Evolutionary conservation across 2,797 vertebrate genomes (phyloP).

Genomic region (Oceanodroma leucorhoa): DNA sequence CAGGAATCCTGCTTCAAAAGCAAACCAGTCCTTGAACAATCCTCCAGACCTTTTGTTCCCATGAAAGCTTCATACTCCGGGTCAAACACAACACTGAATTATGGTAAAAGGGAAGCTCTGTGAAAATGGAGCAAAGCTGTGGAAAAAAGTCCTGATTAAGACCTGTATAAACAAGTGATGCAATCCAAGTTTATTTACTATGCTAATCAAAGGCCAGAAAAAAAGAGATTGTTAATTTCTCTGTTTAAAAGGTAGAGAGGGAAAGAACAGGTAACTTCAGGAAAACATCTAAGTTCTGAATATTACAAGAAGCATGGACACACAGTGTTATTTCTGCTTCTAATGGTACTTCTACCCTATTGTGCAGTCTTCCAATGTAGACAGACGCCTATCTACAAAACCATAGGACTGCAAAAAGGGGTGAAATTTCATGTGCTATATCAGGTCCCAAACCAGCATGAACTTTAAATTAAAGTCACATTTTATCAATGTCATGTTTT

Average conservation of each 20-base stretch:
- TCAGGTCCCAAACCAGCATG: background rate
- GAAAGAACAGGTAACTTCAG: background rate
- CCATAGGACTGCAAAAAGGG: background rate
- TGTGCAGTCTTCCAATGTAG: background rate
- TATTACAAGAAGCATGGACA: accelerated
- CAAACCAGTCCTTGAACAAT: background rate
- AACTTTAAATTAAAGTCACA: background rate
- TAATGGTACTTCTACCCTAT: background rate
- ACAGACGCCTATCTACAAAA: background rate
- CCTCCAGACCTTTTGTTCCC: background rate
- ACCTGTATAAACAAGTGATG: background rate
- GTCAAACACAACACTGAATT: background rate
- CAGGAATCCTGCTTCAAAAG: constrained; percentile 14
- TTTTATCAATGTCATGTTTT: background rate
- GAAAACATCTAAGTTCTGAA: background rate
- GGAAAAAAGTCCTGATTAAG: background rate
- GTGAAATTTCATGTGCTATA: background rate
- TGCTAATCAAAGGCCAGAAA: background rate
- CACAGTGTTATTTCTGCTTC: background rate
- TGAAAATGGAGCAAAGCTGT: background rate
- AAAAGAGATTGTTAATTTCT: background rate
- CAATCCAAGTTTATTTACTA: background rate
- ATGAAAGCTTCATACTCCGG: background rate
- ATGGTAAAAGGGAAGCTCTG: background rate
- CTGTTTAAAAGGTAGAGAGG: background rate